Evolutionary conservation across 2,113 vertebrate species (phyloP), one percentile per base, ranked within the genome.

Genomic region (Montifringilla adamsi): DNA sequence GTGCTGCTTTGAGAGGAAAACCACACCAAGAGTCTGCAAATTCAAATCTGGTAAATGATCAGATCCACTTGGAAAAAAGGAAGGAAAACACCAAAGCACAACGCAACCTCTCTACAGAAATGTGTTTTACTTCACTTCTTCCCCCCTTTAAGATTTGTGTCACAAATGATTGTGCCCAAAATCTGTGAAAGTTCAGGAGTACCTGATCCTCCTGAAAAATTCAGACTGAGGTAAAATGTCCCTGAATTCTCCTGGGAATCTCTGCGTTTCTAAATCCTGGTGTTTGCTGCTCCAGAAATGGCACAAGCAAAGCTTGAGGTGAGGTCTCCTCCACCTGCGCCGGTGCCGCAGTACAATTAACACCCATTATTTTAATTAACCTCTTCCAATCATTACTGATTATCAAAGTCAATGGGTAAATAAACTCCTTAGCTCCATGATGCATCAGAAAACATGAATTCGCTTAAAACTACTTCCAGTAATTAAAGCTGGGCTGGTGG

Each of bases 261-360:
- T 47, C 59, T 7, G 47, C 0, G 3, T 11, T 83, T 52, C n/a
- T 3, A 24, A 67, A 43, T 5, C n/a, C 27, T 33, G 3, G 2
- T 4, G 10, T 28, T 27, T 19, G 46, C 4, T 28, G 59, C 68
- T 58, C 9, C 6, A 6, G 33, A 44, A 69, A 46, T 3, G 39
- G 55, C 37, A 77, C 22, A 9, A 56, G 60, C 14, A 55, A n/a
- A 64, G 58, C 30, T 28, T 12, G 26, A 16, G 5, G 11, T 8
- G 63, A 1, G 6, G 35, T 19, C 41, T 44, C 70, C 60, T 30
- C 41, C 75, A 10, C 2, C 59, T 11, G 52, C 1, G 0, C 10
- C 1, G 16, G 31, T 1, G 2, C 49, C 1, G 3, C 70, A 7
- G 44, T 16, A 7, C 4, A 44, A 15, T 2, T 53, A 64, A 27